Percentiles rank a stretch among this genome's conserved stretches.
phyloP scores from a whole-genome alignment of 64 coral and sea anemone species.

The Platygyra sinensis region DNA sequence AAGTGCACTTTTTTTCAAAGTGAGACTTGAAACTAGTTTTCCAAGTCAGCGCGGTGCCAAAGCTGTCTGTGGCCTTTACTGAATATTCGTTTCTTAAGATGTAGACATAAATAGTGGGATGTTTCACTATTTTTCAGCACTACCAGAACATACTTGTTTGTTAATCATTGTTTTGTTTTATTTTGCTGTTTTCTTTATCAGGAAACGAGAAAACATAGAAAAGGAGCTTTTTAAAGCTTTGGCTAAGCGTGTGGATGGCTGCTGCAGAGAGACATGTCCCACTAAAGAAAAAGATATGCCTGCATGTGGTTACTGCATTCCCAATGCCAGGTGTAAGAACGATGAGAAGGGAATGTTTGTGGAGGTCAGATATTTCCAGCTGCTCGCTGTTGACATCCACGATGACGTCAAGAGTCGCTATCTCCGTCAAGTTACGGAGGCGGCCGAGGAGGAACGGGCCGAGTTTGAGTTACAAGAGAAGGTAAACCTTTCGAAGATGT shows the following conservation, averaged over 20 bases:
- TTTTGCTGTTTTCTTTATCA: neutral
- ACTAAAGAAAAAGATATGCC: constrained; percentile 2
- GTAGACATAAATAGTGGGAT: too few relatives aligned
- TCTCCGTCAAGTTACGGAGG: constrained; percentile 83
- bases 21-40: too few relatives aligned
- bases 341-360: constrained; percentile 81
- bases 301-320: constrained; percentile 47
- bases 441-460: constrained; percentile 79
- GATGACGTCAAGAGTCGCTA: constrained; percentile 77
- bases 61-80: too few relatives aligned
- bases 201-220: constrained; percentile 74
- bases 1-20: too few relatives aligned
- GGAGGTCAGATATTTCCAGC: constrained; percentile 82
- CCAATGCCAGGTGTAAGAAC: constrained; percentile 42
- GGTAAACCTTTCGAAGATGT: constrained; percentile 37
- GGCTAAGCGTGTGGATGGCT: constrained; percentile 71
- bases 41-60: too few relatives aligned
- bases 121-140: too few relatives aligned
- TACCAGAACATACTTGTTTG: too few relatives aligned
- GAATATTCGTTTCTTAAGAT: too few relatives aligned
- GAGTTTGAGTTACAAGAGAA: constrained; percentile 64
- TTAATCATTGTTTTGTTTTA: neutral
- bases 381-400: constrained; percentile 73
- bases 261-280: constrained; percentile 48
- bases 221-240: constrained; percentile 63